Base-by-base conservation (phyloP, 1,140 invertebrate species). In the Drosophila sucinea region DNA sequence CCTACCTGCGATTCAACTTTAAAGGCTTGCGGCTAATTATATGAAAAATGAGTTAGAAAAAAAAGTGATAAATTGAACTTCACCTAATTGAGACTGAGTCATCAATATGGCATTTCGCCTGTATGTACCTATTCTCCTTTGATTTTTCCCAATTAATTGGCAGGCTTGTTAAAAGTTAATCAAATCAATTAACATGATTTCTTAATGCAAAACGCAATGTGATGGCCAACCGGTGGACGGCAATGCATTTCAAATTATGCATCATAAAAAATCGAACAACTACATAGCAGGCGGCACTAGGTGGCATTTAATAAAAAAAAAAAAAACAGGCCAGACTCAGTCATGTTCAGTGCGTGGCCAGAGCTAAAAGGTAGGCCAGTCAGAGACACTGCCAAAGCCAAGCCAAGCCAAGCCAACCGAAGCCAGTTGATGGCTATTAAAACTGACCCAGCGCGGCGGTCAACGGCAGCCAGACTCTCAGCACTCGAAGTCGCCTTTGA, bases 141-240 rank as follows among this genome's bases (percentile, higher is more conserved):
- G 29, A 11, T 29, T 41, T 54, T 70, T 47, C 27, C 47, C 70
- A 25, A 38, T 35, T 27, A 7, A 38, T 11, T 60, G 23, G 23
- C 17, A 30, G 25, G 11, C 58, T 60, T 60, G 69, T 79, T 75
- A 68, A 78, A 78, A 70, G 51, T 61, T 67, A 81, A 84, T 89
- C 84, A 68, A 65, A 35, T 25, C 63, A 70, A 87, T 89, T 84
- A 73, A 67, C 70, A 78, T 89, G 73, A 89, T 87, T 87, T 89
- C 80, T 79, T 83, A 89, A 89, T 80, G 77, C 64, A 74, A 80
- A 80, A 74, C 17, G 72, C 76, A 79, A 69, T 90, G 77, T 77
- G 84, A 89, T 84, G 84, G 84, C 72, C 84, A 89, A 89, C 85
- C 77, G 74, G 85, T 87, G 77, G 30, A 67, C 76, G 68, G 81